These are phyloP conservation scores for Danaus chrysippus DNA, from an alignment of 2,888 invertebrate species.

Conservation along the genomic window DNA sequence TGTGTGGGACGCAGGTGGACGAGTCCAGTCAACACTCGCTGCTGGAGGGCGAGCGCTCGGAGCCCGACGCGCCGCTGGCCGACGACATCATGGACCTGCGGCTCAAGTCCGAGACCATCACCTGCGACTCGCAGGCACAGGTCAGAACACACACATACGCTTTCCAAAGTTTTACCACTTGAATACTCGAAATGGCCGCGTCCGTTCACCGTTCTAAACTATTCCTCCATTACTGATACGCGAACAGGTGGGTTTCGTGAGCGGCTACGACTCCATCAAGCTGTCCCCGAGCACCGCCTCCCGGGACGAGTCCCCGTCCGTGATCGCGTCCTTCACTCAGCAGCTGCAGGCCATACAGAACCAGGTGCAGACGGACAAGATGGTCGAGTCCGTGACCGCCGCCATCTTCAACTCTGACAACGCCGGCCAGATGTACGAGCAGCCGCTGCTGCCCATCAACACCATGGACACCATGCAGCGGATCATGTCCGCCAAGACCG, in stretches of 20 bases:
- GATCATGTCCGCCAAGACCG: conserved; percentile 52
- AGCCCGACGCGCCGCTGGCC: conserved; percentile 41
- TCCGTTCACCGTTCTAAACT: not conserved
- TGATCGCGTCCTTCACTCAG: conserved; percentile 65
- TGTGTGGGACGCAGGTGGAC: conserved; percentile 76
- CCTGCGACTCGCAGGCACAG: conserved; percentile 49
- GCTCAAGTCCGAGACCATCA: conserved; percentile 81
- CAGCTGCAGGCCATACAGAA: conserved; percentile 71
- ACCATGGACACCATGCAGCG: conserved; percentile 52
- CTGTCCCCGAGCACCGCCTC: conserved; percentile 72
- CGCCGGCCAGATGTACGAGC: conserved; percentile 57
- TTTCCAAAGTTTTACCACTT: not conserved
- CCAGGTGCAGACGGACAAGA: conserved; percentile 74
- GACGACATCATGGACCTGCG: conserved; percentile 83
- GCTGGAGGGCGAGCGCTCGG: conserved; percentile 52
- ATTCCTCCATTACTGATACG: not conserved
- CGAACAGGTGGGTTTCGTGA: conserved; percentile 51
- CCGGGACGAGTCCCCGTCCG: conserved; percentile 59
- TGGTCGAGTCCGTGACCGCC: conserved; percentile 74
- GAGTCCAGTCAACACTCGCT: conserved; percentile 85
- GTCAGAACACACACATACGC: conserved; percentile 35
- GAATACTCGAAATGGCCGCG: not conserved
- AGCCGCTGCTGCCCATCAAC: conserved; percentile 46
- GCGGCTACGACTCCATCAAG: conserved; percentile 72
- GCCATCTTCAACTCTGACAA: conserved; percentile 70